Percentiles rank a stretch among this genome's conserved stretches.
Conservation (phyloP, 2,113 vertebrate species). For the Paramormyrops kingsleyae region DNA sequence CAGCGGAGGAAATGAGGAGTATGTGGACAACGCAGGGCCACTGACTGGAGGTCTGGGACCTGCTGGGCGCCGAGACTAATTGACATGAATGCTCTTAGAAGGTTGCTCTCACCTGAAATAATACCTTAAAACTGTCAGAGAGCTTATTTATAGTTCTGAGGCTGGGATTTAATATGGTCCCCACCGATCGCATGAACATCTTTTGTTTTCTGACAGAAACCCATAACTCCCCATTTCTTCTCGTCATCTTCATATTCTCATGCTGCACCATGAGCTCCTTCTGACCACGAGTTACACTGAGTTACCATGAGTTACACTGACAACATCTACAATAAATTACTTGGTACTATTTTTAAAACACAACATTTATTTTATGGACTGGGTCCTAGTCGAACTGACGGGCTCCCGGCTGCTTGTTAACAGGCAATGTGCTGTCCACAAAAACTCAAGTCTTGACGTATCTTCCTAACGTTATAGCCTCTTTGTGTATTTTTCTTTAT, state of each 20-base stretch:
- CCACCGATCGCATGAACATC: neutral
- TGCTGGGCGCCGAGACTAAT: neutral
- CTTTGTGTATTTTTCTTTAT: neutral
- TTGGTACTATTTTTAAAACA: neutral
- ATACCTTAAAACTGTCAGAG: neutral
- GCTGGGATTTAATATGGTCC: neutral
- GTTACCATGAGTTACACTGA: neutral
- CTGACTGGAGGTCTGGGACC: neutral
- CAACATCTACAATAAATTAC: neutral
- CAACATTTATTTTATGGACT: neutral
- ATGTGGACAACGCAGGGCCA: neutral
- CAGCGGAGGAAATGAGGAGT: neutral
- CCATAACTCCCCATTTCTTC: neutral
- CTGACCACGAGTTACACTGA: neutral
- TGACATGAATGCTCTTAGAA: neutral
- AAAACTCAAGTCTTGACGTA: neutral
- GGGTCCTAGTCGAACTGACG: neutral
- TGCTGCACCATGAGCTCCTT: neutral
- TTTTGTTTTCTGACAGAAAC: neutral
- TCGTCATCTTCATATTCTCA: neutral
- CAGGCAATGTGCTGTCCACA: neutral
- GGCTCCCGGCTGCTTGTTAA: neutral
- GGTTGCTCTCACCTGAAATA: neutral
- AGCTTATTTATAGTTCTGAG: neutral
- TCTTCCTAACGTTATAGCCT: neutral